Base-by-base conservation (phyloP, 2,113 vertebrate genomes). In the Scalopus aquaticus region DNA sequence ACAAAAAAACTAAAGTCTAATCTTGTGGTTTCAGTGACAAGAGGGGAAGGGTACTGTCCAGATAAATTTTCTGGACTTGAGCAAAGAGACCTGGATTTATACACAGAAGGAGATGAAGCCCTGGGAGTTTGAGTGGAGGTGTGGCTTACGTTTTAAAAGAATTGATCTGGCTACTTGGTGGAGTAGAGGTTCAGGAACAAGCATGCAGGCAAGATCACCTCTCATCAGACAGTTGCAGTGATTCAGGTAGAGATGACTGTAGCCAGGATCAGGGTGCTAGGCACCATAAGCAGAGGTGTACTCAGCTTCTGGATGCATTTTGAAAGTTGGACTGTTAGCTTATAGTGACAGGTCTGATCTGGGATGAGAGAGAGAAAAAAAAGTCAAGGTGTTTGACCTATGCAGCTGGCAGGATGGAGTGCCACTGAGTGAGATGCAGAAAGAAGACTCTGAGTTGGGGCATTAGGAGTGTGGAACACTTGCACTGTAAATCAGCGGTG, bases 11-110 rank as follows among this genome's bases (percentile, higher is more conserved):
- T 56, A 5, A 69, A 70, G n/a, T 19, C 42, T 87, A 73, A 64
- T 87, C 28, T 94, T 64, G 67, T 32, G 4, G 32, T 19, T 51
- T 78, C 64, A 62, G 65, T 78, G 56, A 82, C 30, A 84, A n/a
- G 10, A 4, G 12, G 54, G 20, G 20, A 51, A 51, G 28, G 22
- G 79, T 74, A 91, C 19, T 88, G 74, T 51, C 17, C 67, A 76
- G 78, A 26, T 87, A 19, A 72, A 73, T 69, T 74, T 77, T 11
- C 70, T 82, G 37, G 51, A 44, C 73, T 65, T 37, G 7, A 42
- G 46, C 44, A 84, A 28, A 84, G 79, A 78, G 46, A 5, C 46
- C 22, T 82, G 44, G 17, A 37, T 10, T 79, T 83, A 35, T 8
- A 30, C 26, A 64, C 6, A 73, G 46, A 46, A 72, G 65, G 9